Evolutionary conservation across 2,888 invertebrate species (phyloP).

Genomic region (Stegana nigrithorax): DNA sequence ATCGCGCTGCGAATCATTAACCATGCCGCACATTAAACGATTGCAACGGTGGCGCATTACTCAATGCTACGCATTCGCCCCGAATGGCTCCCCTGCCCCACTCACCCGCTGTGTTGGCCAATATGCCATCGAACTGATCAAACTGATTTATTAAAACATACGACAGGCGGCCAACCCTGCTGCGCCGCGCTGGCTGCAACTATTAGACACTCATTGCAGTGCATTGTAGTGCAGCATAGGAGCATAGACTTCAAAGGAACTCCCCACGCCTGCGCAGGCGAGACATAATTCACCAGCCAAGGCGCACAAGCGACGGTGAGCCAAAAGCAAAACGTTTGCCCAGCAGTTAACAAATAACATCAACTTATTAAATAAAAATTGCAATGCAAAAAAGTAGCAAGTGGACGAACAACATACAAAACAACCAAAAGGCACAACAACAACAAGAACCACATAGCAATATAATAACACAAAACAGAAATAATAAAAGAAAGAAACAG

Average conservation of each 20-base stretch:
- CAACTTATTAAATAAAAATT: slow-evolving; percentile 60
- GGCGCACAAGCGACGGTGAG: slow-evolving; percentile 4
- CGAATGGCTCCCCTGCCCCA: too few species aligned
- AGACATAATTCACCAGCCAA: slow-evolving; percentile 43
- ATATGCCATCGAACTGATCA: too few species aligned
- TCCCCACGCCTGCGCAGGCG: slow-evolving; percentile 12
- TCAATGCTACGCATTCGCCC: too few species aligned
- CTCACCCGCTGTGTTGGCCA: too few species aligned
- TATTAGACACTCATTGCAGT: not conserved
- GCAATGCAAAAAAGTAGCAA: slow-evolving; percentile 39
- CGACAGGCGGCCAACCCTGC: too few species aligned
- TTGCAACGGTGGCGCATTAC: too few species aligned
- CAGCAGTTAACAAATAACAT: slow-evolving; percentile 60
- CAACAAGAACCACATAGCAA: not conserved
- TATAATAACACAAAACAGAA: too few species aligned
- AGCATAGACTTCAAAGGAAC: slow-evolving; percentile 3
- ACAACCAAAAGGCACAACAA: not conserved
- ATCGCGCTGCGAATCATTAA: too few species aligned
- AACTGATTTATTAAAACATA: too few species aligned
- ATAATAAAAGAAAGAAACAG: too few species aligned
- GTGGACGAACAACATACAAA: not conserved
- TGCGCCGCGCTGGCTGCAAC: too few species aligned
- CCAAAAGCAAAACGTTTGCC: slow-evolving; percentile 31
- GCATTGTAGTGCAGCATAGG: not conserved
- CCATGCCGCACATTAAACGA: too few species aligned